These are phyloP conservation scores for Campoplex nolae DNA, from an alignment of 2,888 invertebrate species.

Conservation along the genomic window DNA sequence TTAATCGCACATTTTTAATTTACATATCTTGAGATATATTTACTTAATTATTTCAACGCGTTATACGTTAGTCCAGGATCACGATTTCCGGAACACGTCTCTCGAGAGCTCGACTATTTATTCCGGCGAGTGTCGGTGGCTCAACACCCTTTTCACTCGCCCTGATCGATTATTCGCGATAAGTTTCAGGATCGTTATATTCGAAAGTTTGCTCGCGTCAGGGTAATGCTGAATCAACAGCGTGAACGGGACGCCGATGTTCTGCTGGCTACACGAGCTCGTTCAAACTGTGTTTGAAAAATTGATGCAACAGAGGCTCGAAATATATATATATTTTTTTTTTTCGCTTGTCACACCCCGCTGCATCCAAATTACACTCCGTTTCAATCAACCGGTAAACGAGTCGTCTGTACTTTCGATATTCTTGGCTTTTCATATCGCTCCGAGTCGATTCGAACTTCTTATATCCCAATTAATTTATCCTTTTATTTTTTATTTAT, in stretches of 20 bases:
- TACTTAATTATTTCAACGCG: not conserved
- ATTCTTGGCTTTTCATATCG: not conserved
- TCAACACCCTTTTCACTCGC: slow-evolving; percentile 13
- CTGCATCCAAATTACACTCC: not conserved
- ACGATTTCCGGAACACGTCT: not conserved
- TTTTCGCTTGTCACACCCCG: not conserved
- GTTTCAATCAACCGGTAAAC: slow-evolving; percentile 13
- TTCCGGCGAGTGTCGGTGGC: not conserved
- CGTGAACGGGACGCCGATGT: not conserved
- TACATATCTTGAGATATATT: not conserved
- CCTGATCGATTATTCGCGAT: slow-evolving; percentile 48
- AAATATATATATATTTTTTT: not conserved
- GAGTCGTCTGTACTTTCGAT: not conserved
- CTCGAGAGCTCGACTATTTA: slow-evolving; percentile 12
- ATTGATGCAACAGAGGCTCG: not conserved
- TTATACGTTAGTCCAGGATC: not conserved
- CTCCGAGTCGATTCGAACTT: not conserved
- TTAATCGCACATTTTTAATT: not conserved
- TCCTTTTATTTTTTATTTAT: slow-evolving; percentile 21
- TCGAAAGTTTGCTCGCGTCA: slow-evolving; percentile 1
- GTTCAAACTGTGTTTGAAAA: not conserved
- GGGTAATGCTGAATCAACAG: not conserved
- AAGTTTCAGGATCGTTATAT: slow-evolving; percentile 11
- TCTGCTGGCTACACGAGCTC: not conserved
- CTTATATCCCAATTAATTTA: slow-evolving; percentile 6